Evolutionary conservation across 2,888 invertebrate species (phyloP), one percentile per base, ranked within the genome.

Genomic region (Ctena decussata): DNA sequence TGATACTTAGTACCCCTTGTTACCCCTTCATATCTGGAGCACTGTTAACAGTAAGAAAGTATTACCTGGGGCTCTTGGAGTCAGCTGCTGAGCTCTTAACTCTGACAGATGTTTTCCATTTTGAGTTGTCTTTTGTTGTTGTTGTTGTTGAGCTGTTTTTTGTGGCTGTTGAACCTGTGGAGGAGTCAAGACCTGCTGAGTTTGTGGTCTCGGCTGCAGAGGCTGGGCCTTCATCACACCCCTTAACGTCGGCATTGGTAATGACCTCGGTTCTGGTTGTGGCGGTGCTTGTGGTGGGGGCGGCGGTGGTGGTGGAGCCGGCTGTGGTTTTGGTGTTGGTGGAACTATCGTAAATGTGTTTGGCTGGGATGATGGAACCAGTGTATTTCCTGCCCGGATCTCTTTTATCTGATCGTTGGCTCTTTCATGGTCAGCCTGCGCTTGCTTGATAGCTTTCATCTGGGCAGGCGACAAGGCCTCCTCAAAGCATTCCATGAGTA

Each of bases 401-500:
- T 85, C 84, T 70, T 73, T 90, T 75, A 79, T 91, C 81, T 77
- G 77, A 75, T 85, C 90, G 85, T 84, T 89, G 72, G 88, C 90
- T 57, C 88, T 90, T 15, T 94, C 92, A 92, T 97, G 97, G 92
- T 98, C 97, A 85, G 97, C 97, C 87, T 97, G 97, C 12, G 97
- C 97, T 95, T 97, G 97, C 88, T 97, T 97, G 89, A 97, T 97
- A 0, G 97, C 97, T 69, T 97, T 96, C 27, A 97, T 94, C 94
- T 98, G 98, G 0, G 96, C 97, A 76, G 97, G 97, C 0, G 97
- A 97, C 0, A 98, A 96, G 65, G 97, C 97, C 85, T 98, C 98
- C 49, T 97, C 97, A 96, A 97, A 97, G 93, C 97, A 97, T 90
- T 97, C 97, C 94, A 98, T 96, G 78, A 86, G 82, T 37, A 94